These are phyloP conservation scores for Musca vetustissima DNA, from an alignment of 1,140 invertebrate genomes.

Conservation along the genomic window DNA sequence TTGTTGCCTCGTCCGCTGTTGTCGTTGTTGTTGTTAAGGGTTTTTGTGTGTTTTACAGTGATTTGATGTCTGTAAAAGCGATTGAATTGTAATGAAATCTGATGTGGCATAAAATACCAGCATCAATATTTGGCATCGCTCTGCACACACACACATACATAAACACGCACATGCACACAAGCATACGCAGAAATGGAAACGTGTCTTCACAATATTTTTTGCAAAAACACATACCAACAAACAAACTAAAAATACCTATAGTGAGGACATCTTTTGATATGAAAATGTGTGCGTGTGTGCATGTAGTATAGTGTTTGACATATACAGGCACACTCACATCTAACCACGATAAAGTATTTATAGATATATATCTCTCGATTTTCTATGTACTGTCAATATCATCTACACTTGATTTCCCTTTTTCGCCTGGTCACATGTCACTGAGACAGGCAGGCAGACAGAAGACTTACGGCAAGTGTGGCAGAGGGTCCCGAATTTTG, in stretches of 20 bases:
- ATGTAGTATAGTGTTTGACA: neutral
- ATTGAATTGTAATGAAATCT: constrained; percentile 24
- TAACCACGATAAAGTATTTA: constrained; percentile 1
- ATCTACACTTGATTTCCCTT: too few species aligned
- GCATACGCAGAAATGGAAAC: too few species aligned
- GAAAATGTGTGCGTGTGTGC: too few species aligned
- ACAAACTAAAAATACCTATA: neutral
- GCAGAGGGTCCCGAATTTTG: too few species aligned
- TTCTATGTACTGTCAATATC: neutral
- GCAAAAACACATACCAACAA: neutral
- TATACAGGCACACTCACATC: neutral
- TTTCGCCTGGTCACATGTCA: too few species aligned
- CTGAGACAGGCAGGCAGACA: too few species aligned
- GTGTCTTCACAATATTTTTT: neutral
- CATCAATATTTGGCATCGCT: constrained; percentile 19
- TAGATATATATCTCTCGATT: neutral
- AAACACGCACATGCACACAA: neutral
- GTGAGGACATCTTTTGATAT: too few species aligned
- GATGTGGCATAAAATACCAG: constrained; percentile 24
- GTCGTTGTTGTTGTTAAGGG: neutral
- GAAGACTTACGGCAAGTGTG: too few species aligned
- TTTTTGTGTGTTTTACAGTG: constrained; percentile 26
- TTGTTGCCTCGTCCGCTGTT: neutral
- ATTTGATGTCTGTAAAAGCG: constrained; percentile 24
- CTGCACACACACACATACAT: neutral